These are phyloP conservation scores for Amphipyra berbera DNA, from an alignment of 2,888 invertebrate genomes.

Conservation along the genomic window DNA sequence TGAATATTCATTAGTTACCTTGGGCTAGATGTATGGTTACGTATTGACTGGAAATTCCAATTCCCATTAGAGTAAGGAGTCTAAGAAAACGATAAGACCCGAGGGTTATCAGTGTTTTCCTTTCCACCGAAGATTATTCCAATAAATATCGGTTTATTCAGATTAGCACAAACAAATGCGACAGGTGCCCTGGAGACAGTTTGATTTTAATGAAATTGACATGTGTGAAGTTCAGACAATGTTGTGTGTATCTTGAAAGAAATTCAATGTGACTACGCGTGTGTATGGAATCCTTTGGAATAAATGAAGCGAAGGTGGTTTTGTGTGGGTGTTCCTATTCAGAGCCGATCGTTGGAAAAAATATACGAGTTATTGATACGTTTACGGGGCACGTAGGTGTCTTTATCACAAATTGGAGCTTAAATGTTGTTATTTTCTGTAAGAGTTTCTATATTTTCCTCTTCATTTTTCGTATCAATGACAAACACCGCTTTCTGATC, in stretches of 20 bases:
- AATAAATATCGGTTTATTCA: slow-evolving; percentile 1
- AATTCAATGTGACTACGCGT: slow-evolving; percentile 12
- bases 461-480: too few relatives aligned
- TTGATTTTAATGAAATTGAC: slow-evolving; percentile 33
- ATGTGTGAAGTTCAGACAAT: slow-evolving; percentile 11
- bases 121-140: slow-evolving; percentile 1
- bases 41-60: slow-evolving; percentile 22
- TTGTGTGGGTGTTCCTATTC: slow-evolving; percentile 12
- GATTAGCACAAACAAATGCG: slow-evolving; percentile 13
- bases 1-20: slow-evolving; percentile 51
- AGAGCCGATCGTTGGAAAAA: slow-evolving; percentile 2
- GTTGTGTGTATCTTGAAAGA: slow-evolving; percentile 2
- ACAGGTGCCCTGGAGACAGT: neutral
- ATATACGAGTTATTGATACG: neutral
- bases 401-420: neutral
- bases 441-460: too few relatives aligned
- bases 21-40: slow-evolving; percentile 9
- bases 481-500: too few relatives aligned
- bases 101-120: neutral
- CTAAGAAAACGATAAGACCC: slow-evolving; percentile 1
- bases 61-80: neutral
- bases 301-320: slow-evolving; percentile 13
- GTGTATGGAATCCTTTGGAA: slow-evolving; percentile 11
- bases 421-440: too few relatives aligned
- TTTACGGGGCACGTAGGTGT: neutral